phyloP scores from a whole-genome alignment of 2,113 vertebrate species.

The Mirza zaza region DNA sequence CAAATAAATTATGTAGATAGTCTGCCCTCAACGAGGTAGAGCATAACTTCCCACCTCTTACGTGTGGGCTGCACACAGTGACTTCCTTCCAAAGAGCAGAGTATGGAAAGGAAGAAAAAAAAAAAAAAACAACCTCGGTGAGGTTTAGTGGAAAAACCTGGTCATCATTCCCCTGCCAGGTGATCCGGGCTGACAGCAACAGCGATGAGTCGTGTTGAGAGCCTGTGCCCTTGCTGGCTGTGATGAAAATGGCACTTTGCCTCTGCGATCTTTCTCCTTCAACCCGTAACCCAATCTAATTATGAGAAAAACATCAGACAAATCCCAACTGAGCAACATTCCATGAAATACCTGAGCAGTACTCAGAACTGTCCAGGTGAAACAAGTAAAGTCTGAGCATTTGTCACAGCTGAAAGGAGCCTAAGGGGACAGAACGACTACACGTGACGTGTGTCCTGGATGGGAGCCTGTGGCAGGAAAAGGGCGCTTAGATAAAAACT shows the following conservation, averaged over 20 bases:
- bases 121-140: neutral
- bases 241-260: neutral
- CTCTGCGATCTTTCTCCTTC: neutral
- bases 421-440: neutral
- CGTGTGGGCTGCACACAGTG: fast-evolving
- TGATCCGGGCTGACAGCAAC: neutral
- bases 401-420: neutral
- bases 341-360: too few species aligned
- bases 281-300: neutral
- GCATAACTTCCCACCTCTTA: neutral
- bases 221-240: too few species aligned
- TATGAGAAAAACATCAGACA: neutral
- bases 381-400: neutral
- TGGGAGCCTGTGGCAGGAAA: neutral
- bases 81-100: neutral
- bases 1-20: neutral
- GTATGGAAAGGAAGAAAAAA: neutral
- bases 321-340: neutral
- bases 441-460: neutral
- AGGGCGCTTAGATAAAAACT: neutral
- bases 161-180: neutral
- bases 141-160: neutral
- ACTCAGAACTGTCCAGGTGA: neutral
- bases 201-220: too few species aligned
- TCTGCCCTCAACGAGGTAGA: neutral